A percentile compares a stretch with the other conserved stretches of the same genome.
Conservation (phyloP, 2,888 invertebrate species). For the Lasioglossum pauxillum region DNA sequence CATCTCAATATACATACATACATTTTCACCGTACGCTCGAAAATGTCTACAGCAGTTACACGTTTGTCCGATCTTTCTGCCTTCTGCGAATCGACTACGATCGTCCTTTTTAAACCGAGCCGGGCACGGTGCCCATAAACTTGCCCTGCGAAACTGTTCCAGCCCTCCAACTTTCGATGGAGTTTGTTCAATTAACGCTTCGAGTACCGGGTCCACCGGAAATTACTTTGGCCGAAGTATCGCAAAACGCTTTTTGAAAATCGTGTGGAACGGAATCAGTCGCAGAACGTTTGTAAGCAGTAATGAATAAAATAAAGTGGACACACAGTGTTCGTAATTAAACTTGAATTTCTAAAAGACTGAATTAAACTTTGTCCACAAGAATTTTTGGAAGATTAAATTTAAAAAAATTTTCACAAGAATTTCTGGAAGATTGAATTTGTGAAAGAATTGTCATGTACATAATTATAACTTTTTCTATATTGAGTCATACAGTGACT, state of each 20-base stretch:
- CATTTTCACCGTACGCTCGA: background rate
- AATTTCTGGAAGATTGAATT: too few species aligned
- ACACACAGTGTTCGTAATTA: too few species aligned
- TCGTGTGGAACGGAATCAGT: background rate
- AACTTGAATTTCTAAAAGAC: too few species aligned
- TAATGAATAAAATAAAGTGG: too few species aligned
- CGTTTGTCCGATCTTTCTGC: background rate
- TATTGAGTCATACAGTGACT: too few species aligned
- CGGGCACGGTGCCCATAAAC: slow-evolving; percentile 4
- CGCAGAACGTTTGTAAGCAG: too few species aligned
- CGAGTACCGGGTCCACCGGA: background rate
- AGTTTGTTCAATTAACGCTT: background rate
- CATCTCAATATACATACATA: background rate
- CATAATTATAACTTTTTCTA: too few species aligned
- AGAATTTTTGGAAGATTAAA: too few species aligned
- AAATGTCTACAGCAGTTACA: background rate
- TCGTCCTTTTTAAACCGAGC: background rate
- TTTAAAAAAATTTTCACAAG: too few species aligned
- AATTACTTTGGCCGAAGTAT: background rate
- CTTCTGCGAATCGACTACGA: background rate
- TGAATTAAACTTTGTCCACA: too few species aligned
- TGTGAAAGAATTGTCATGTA: too few species aligned
- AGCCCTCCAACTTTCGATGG: background rate
- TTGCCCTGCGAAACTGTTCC: background rate
- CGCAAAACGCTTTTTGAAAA: background rate